Evolutionary conservation across 2,888 invertebrate species (phyloP).

Genomic region (Leptopterna dolabrata): DNA sequence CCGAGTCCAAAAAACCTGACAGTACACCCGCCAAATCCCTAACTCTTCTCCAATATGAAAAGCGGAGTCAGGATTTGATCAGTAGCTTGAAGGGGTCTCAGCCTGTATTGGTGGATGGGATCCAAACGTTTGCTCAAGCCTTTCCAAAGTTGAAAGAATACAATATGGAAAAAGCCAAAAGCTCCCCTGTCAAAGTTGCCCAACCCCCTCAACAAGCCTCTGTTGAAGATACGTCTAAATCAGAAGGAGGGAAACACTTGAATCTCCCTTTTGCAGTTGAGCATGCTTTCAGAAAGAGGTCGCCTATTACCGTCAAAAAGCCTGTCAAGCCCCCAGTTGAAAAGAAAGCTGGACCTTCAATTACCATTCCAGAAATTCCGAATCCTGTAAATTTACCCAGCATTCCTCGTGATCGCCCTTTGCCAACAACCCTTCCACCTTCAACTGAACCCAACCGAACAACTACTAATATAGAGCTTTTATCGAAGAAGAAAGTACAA

Average conservation of each 20-base stretch:
- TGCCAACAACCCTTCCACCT: background rate
- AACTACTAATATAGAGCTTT: conserved; percentile 25
- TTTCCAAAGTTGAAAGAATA: conserved; percentile 53
- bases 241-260: conserved; percentile 60
- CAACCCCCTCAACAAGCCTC: conserved; percentile 17
- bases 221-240: conserved; percentile 36
- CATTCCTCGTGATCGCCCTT: background rate
- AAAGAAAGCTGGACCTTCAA: conserved; percentile 33
- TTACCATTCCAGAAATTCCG: conserved; percentile 27
- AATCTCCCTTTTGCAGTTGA: conserved; percentile 62
- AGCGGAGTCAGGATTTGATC: conserved; percentile 57
- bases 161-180: conserved; percentile 48
- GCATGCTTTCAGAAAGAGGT: conserved; percentile 61
- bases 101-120: conserved; percentile 17
- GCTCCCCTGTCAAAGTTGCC: background rate
- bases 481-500: conserved; percentile 61
- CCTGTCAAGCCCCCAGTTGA: conserved; percentile 38
- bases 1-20: background rate
- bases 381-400: background rate
- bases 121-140: conserved; percentile 37
- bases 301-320: conserved; percentile 60
- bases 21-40: conserved; percentile 40
- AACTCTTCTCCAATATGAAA: conserved; percentile 59
- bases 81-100: conserved; percentile 55
- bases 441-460: background rate